Conservation (phyloP, 2,888 invertebrate species). For the Clivina fossor region DNA sequence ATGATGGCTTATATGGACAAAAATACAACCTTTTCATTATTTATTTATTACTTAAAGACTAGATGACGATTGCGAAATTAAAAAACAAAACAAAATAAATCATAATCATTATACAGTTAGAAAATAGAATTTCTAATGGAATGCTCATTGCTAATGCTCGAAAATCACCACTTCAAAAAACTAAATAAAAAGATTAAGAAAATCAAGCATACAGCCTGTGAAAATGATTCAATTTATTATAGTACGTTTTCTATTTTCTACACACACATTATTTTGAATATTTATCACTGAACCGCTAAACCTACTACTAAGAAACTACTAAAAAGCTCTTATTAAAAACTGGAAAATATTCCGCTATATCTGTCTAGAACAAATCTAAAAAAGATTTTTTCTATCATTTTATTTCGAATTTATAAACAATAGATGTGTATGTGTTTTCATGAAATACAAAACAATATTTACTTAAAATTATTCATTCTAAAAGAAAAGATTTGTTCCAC, state of each 20-base stretch:
- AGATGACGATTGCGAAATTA: conserved; percentile 30
- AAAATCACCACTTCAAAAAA: too few species aligned
- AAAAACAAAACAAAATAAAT: neutral
- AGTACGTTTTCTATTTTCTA: conserved; percentile 19
- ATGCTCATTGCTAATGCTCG: too few species aligned
- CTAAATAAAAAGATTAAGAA: too few species aligned
- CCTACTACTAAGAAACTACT: conserved; percentile 29
- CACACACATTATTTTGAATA: conserved; percentile 29
- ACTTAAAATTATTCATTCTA: too few species aligned
- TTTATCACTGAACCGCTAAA: conserved; percentile 29
- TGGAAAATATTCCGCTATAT: conserved; percentile 23
- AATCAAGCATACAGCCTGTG: too few species aligned
- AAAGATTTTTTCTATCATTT: conserved; percentile 6
- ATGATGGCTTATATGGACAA: conserved; percentile 33
- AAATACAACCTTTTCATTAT: conserved; percentile 28
- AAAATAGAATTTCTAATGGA: too few species aligned
- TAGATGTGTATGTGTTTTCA: neutral
- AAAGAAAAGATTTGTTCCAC: neutral
- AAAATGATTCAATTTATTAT: too few species aligned
- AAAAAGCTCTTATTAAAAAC: conserved; percentile 30
- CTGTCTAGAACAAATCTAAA: conserved; percentile 16
- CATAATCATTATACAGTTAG: too few species aligned
- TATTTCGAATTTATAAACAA: neutral
- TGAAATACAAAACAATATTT: too few species aligned
- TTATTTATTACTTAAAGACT: conserved; percentile 32